These are phyloP conservation scores for Megathymus violae DNA, from an alignment of 1,140 invertebrate genomes.

Conservation along the genomic window DNA sequence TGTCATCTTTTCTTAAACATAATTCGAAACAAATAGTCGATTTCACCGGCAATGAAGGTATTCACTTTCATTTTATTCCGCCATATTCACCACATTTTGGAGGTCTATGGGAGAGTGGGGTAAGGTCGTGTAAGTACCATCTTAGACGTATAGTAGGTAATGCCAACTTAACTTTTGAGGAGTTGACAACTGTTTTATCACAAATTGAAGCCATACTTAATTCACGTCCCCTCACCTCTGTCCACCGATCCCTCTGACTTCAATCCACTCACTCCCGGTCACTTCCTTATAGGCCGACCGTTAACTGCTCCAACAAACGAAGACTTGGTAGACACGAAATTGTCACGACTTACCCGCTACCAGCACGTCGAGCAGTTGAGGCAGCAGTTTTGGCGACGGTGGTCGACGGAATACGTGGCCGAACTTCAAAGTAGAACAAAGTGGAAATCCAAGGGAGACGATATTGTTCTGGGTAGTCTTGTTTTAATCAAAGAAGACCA, in stretches of 20 bases:
- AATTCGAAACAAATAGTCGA: constrained; percentile 24
- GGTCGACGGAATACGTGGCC: constrained; percentile 21
- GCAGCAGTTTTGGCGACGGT: constrained; percentile 22
- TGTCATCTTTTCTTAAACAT: constrained; percentile 28
- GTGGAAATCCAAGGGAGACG: constrained; percentile 9
- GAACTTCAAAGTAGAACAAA: constrained; percentile 26
- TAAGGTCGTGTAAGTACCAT: constrained; percentile 30
- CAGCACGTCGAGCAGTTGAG: constrained; percentile 15
- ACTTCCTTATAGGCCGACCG: constrained; percentile 23
- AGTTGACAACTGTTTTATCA: constrained; percentile 47
- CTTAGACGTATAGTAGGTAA: constrained; percentile 41
- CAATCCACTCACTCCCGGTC: constrained; percentile 15
- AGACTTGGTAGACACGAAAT: constrained; percentile 8
- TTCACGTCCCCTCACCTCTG: constrained; percentile 12
- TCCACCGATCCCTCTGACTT: constrained; percentile 23
- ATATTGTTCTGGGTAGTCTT: constrained; percentile 9
- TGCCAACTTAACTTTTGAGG: constrained; percentile 49
- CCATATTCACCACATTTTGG: constrained; percentile 37
- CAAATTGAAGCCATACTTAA: constrained; percentile 46
- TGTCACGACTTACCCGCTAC: constrained; percentile 9
- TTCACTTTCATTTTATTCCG: constrained; percentile 35
- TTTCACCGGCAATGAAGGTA: constrained; percentile 9
- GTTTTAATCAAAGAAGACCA: constrained; percentile 19
- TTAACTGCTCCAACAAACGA: constrained; percentile 15
- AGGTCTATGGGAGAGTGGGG: constrained; percentile 30